These are phyloP conservation scores for Eira barbara DNA, from an alignment of 2,113 vertebrate species.

Conservation along the genomic window DNA sequence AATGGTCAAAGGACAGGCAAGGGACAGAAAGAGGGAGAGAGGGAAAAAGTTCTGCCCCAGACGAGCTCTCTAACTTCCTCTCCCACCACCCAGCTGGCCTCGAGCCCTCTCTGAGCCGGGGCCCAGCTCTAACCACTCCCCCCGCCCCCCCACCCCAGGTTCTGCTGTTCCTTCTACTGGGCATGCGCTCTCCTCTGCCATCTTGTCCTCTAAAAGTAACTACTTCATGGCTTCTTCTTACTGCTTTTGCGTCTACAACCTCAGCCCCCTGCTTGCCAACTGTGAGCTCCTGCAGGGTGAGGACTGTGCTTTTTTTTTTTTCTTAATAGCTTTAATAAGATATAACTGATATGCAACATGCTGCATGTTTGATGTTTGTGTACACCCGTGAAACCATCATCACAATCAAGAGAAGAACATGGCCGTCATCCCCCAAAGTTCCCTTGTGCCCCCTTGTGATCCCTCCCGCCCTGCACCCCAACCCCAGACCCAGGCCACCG, in stretches of 20 bases:
- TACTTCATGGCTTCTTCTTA: not conserved
- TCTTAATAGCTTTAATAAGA: not conserved
- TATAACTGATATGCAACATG: not conserved
- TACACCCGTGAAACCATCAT: not conserved
- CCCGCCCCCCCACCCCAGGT: not conserved
- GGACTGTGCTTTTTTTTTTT: not conserved
- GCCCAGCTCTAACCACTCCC: not conserved
- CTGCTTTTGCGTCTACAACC: not conserved
- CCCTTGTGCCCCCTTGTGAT: not conserved
- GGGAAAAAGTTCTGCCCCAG: not conserved
- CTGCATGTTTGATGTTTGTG: accelerated
- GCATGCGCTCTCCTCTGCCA: not conserved
- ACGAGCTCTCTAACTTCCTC: not conserved
- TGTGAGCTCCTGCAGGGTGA: not conserved
- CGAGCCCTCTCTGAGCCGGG: not conserved
- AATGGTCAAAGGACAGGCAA: not conserved
- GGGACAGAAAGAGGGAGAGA: not conserved
- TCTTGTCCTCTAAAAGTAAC: not conserved
- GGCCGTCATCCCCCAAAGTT: too few species aligned
- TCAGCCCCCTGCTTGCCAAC: not conserved
- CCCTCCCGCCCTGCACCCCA: not conserved
- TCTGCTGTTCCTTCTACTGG: not conserved
- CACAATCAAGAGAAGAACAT: not conserved
- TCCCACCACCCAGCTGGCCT: too few species aligned
- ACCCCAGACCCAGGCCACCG: not conserved